phyloP scores from a whole-genome alignment of 2,113 vertebrate genomes.

The Ceuthmochares aereus region DNA sequence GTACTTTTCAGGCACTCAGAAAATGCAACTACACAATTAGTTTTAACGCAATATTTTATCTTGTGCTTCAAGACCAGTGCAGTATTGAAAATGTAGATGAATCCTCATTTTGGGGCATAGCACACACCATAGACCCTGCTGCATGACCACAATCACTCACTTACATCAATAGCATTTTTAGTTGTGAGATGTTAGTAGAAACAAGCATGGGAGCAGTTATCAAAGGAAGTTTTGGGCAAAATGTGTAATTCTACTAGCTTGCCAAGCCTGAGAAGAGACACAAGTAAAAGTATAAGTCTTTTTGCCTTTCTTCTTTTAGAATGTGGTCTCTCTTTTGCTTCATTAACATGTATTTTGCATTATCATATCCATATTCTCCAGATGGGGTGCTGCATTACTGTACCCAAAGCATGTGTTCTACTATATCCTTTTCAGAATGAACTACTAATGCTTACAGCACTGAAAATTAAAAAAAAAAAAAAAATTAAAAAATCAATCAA shows the following conservation, averaged over 20 bases:
- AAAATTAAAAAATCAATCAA: neutral
- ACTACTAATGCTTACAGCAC: neutral
- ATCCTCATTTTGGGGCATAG: neutral
- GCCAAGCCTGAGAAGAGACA: neutral
- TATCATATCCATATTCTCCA: neutral
- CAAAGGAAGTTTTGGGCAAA: neutral
- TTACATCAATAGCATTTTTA: neutral
- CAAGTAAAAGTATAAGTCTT: neutral
- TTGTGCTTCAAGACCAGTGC: neutral
- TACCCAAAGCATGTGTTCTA: neutral
- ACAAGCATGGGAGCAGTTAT: neutral
- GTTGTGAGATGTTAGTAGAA: neutral
- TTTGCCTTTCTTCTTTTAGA: neutral
- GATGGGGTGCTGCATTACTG: neutral
- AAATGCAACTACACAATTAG: neutral
- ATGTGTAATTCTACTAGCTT: neutral
- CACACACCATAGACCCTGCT: neutral
- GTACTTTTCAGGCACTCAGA: neutral
- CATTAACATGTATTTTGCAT: neutral
- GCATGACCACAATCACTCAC: neutral
- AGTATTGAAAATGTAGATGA: neutral
- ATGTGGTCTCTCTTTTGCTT: neutral
- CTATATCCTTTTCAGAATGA: neutral
- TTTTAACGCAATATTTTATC: neutral
- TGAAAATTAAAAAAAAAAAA: neutral